Percentiles rank a stretch among this genome's conserved stretches.
phyloP scores from a whole-genome alignment of 2,113 vertebrate species.

The Eretmodus cyanostictus region DNA sequence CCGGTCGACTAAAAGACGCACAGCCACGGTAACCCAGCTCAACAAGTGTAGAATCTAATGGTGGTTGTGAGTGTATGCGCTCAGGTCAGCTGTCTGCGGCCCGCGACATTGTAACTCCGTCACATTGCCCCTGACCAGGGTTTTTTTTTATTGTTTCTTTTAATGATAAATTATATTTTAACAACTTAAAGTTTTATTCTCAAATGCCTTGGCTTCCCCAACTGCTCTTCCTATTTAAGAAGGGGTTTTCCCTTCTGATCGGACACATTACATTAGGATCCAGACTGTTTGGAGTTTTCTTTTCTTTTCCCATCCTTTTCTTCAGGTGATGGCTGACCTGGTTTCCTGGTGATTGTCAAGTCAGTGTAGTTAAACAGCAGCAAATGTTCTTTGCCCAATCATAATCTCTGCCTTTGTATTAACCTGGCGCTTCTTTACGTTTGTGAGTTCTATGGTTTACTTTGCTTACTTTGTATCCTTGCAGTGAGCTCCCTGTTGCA shows the following conservation, averaged over 20 bases:
- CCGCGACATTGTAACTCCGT: not conserved
- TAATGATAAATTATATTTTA: not conserved
- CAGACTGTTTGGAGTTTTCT: not conserved
- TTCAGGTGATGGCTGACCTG: not conserved
- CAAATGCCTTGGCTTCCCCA: not conserved
- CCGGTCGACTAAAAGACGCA: too few relatives aligned
- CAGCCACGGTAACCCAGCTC: too few relatives aligned
- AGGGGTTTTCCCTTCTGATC: not conserved
- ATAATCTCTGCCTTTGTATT: not conserved
- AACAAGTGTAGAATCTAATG: too few relatives aligned
- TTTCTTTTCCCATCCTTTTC: not conserved
- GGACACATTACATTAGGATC: not conserved
- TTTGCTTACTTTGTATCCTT: not conserved
- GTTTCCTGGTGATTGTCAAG: not conserved
- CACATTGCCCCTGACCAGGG: not conserved
- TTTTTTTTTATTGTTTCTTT: not conserved
- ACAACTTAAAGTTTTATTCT: not conserved
- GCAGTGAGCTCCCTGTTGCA: not conserved
- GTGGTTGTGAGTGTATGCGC: not conserved
- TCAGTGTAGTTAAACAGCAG: not conserved
- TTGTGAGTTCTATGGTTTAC: not conserved
- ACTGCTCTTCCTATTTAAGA: not conserved
- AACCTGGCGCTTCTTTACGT: not conserved
- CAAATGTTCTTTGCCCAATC: not conserved
- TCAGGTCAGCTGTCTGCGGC: not conserved